Percentiles rank a stretch among this genome's conserved stretches.
Conservation (phyloP, 1,140 invertebrate genomes). For the Drosophila ambigua region DNA sequence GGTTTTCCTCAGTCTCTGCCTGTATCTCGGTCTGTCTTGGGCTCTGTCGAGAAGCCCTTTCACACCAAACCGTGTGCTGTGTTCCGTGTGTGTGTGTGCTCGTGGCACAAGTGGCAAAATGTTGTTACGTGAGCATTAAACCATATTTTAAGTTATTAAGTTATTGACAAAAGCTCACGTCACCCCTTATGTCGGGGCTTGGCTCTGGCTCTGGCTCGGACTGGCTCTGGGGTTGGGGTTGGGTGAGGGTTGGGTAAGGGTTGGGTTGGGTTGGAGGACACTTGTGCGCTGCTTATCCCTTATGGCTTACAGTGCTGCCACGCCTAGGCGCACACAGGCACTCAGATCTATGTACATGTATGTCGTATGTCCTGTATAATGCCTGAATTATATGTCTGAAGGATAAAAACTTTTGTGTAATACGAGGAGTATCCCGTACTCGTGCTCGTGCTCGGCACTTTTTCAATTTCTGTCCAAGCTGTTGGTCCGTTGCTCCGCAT, state of each 20-base stretch:
- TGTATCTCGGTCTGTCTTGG: background rate
- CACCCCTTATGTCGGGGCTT: slow-evolving; percentile 55
- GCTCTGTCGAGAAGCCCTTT: slow-evolving; percentile 32
- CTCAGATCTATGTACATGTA: background rate
- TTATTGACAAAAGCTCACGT: slow-evolving; percentile 81
- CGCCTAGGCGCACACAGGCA: slow-evolving; percentile 54
- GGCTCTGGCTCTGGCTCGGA: slow-evolving; percentile 2
- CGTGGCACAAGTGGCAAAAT: slow-evolving; percentile 76
- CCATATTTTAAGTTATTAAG: slow-evolving; percentile 83
- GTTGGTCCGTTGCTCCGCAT: slow-evolving; percentile 10
- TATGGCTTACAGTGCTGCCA: slow-evolving; percentile 78
- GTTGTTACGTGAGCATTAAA: slow-evolving; percentile 82
- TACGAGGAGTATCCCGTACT: too few species aligned
- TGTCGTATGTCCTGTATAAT: slow-evolving; percentile 42
- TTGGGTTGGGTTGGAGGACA: slow-evolving; percentile 53
- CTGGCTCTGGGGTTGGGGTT: slow-evolving; percentile 4
- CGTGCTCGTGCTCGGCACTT: too few species aligned
- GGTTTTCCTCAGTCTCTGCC: slow-evolving; percentile 2
- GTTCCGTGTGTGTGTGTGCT: slow-evolving; percentile 27
- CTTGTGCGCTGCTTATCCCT: slow-evolving; percentile 77
- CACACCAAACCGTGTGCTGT: slow-evolving; percentile 42
- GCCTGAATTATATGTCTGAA: slow-evolving; percentile 69
- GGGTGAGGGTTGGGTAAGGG: background rate
- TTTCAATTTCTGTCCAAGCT: slow-evolving; percentile 59
- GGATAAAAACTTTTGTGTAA: slow-evolving; percentile 63